A percentile compares a stretch with the other conserved stretches of the same genome.
phyloP scores from a whole-genome alignment of 92 coral and sea anemone genomes.

The Parazoanthus atlanticus region DNA sequence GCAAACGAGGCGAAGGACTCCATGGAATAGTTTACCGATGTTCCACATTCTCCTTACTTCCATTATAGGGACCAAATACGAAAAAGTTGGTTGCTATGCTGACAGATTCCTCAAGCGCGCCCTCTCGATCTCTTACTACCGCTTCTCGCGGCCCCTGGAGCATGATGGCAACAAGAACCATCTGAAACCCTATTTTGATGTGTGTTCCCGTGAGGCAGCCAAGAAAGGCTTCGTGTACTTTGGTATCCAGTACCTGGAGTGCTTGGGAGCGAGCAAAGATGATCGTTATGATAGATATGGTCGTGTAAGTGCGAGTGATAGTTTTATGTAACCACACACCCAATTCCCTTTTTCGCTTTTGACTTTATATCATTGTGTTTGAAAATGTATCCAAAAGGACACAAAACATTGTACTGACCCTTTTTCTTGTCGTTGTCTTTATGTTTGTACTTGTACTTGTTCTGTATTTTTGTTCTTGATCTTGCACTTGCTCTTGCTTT shows the following conservation, averaged over 20 bases:
- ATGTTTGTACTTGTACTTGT: not conserved
- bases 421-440: not conserved
- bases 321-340: too few relatives aligned
- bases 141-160: not conserved
- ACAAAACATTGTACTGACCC: not conserved
- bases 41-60: not conserved
- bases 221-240: not conserved
- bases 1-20: too few relatives aligned
- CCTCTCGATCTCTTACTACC: not conserved
- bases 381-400: not conserved
- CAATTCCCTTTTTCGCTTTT: not conserved
- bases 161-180: not conserved
- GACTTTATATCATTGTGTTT: not conserved
- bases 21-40: not conserved
- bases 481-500: too few relatives aligned
- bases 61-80: not conserved
- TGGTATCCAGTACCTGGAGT: constrained; percentile 11
- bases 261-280: not conserved
- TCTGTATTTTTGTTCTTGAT: too few relatives aligned
- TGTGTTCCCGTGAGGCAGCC: not conserved
- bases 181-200: constrained; percentile 24
- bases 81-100: constrained; percentile 14
- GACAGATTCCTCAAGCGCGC: not conserved
- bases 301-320: not conserved
- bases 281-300: constrained; percentile 1